Conservation (phyloP, 2,113 vertebrate species). For the Colinus virginianus region DNA sequence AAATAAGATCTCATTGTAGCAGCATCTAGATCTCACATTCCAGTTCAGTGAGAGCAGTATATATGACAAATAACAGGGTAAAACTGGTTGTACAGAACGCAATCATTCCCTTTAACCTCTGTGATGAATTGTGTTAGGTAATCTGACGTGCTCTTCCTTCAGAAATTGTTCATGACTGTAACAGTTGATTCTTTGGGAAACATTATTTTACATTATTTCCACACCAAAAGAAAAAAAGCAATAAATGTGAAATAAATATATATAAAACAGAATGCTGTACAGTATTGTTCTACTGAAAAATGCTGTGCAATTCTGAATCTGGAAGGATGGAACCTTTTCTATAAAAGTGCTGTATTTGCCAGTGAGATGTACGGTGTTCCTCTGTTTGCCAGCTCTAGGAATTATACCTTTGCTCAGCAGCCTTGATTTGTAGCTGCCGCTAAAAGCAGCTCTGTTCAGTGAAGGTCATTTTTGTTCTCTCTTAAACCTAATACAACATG, state of each 20-base stretch:
- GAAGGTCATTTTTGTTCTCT: conserved; percentile 21
- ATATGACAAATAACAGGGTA: conserved; percentile 21
- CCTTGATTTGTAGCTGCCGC: neutral
- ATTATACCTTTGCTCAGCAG: neutral
- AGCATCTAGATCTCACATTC: neutral
- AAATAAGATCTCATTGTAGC: conserved; percentile 18
- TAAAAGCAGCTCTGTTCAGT: neutral
- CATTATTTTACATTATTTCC: conserved; percentile 10
- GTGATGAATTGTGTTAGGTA: neutral
- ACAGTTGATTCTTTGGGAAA: conserved; percentile 18
- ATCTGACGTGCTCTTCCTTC: conserved; percentile 11
- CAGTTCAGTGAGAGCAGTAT: conserved; percentile 7
- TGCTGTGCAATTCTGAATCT: neutral
- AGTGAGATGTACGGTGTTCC: neutral
- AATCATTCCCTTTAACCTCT: conserved; percentile 36
- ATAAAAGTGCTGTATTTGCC: neutral
- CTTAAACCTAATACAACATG: neutral
- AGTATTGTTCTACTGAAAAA: neutral
- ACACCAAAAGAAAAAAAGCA: neutral
- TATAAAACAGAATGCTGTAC: neutral
- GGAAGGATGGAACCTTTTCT: neutral
- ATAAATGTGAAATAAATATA: conserved; percentile 4
- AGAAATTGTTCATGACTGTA: neutral
- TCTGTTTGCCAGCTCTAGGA: neutral
- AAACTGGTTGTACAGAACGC: conserved; percentile 4